Evolutionary conservation across 2,888 invertebrate species (phyloP), one percentile per base, ranked within the genome.

Genomic region (Kuschelorhynchus macadamiae): DNA sequence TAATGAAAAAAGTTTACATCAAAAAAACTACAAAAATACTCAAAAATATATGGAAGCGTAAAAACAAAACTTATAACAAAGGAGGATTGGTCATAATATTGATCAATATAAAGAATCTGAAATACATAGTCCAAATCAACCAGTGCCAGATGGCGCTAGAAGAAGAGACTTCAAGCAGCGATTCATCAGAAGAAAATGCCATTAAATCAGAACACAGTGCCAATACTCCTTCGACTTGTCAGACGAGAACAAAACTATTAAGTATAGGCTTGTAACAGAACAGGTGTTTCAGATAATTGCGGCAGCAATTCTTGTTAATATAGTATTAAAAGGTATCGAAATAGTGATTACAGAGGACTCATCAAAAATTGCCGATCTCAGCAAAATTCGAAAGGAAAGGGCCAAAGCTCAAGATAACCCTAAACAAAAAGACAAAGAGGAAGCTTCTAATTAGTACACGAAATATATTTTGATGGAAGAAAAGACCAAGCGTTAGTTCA

Each of bases 281-380:
- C 20, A 41, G 41, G 41, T 7, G 41, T 41, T 1, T 41, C 41
- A 12, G 41, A 41, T 14, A 41, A 17, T 2, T 14, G n/a, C 14
- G n/a, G 16, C 12, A 8, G 41, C 12, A n/a, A 14, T 14, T 41
- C 16, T 41, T 41, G 41, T 14, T 14, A 36, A 52, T 33, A 12
- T 33, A 12, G 53, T 33, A 2, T 33, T 52, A 36, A 36, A 18
- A 36, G 1, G 33, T 17, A 33, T 52, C 32, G 64, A 39, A 64
- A 64, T 49, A 16, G 17, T 64, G 36, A 64, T 36, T 3, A 56
- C 20, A 64, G 55, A 55, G 21, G 64, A 64, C 47, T 21, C 56
- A 11, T 64, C 56, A 18, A 56, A 64, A 49, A 64, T 64, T 21
- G 30, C 53, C 30, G 42, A 62, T 62, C 42, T 39, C 8, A 65